Conservation (phyloP, 2,797 vertebrate species). For the Synanceia verrucosa region DNA sequence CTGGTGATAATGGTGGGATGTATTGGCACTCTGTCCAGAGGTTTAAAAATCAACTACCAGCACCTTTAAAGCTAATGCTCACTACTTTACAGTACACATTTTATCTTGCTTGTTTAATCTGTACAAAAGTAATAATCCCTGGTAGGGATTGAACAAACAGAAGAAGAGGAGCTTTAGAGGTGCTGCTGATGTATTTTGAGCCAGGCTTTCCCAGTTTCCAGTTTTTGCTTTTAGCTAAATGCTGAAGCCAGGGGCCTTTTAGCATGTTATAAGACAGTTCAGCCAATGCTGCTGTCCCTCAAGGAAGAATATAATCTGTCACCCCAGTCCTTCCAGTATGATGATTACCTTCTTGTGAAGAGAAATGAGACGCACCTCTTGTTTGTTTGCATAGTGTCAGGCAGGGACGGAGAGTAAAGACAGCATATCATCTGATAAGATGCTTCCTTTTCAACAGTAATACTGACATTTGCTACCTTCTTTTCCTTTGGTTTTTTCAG, state of each 20-base stretch:
- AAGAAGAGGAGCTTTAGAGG: background rate
- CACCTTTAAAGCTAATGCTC: background rate
- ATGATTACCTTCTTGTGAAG: background rate
- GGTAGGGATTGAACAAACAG: background rate
- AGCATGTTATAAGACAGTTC: too few relatives aligned
- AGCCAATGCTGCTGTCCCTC: background rate
- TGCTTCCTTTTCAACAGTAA: background rate
- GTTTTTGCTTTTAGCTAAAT: background rate
- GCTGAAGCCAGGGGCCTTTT: background rate
- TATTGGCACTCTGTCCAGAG: background rate
- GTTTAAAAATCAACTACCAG: background rate
- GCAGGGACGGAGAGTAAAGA: background rate
- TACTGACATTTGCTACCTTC: too few relatives aligned
- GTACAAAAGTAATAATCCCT: background rate
- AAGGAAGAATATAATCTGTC: background rate
- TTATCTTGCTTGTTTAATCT: background rate
- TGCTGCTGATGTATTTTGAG: background rate
- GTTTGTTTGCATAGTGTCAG: conserved; percentile 7
- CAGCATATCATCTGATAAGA: background rate
- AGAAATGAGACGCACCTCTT: conserved; percentile 3
- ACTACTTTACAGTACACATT: background rate
- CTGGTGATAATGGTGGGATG: background rate
- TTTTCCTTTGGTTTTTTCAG: too few relatives aligned
- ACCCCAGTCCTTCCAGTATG: background rate
- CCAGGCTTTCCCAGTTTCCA: background rate